Evolutionary conservation across 1,140 invertebrate genomes (phyloP).

Genomic region (Drosophila tristis): DNA sequence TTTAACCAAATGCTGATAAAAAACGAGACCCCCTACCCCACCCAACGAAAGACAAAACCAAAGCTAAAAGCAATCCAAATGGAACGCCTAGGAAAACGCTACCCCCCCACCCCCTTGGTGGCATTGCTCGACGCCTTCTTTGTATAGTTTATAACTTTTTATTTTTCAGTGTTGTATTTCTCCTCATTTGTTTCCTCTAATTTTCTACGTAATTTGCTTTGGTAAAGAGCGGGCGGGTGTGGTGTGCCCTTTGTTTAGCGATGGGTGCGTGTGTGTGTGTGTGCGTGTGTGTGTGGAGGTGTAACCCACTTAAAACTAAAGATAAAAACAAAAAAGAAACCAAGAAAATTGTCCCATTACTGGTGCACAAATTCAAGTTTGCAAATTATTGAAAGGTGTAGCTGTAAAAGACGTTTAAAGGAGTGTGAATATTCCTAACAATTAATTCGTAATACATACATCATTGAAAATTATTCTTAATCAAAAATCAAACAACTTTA

Average conservation of each 20-base stretch:
- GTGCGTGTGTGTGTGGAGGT: constrained; percentile 9
- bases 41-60: constrained; percentile 14
- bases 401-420: too few relatives aligned
- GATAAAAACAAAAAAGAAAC: constrained; percentile 18
- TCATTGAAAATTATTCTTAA: too few relatives aligned
- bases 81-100: constrained; percentile 41
- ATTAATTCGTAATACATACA: too few relatives aligned
- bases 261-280: constrained; percentile 28
- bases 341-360: too few relatives aligned
- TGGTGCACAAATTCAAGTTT: too few relatives aligned
- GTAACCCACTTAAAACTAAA: constrained; percentile 11
- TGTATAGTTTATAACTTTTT: constrained; percentile 58
- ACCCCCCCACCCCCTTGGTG: constrained; percentile 27
- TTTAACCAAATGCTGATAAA: constrained; percentile 65
- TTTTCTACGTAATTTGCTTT: constrained; percentile 41
- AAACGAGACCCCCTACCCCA: background rate
- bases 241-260: constrained; percentile 12
- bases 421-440: too few relatives aligned
- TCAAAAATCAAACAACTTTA: too few relatives aligned
- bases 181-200: constrained; percentile 8
- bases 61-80: constrained; percentile 33
- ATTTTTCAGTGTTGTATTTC: background rate
- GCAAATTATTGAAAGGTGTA: too few relatives aligned
- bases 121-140: constrained; percentile 53
- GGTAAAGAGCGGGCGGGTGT: constrained; percentile 32